Evolutionary conservation across 1,140 invertebrate genomes (phyloP), one percentile per base, ranked within the genome.

Genomic region (Apolygus lucorum): DNA sequence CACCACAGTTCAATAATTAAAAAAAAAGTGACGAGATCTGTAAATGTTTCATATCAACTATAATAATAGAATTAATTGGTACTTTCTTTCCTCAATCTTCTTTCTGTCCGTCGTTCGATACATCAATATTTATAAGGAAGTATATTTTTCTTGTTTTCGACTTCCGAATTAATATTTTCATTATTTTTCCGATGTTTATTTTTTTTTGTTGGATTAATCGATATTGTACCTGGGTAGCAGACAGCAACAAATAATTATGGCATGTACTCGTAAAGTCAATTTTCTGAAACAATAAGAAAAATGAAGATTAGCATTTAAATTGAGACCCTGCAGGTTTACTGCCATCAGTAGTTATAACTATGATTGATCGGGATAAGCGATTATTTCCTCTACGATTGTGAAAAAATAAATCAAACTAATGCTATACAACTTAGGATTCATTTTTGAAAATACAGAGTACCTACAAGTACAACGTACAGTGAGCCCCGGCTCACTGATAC

Each of bases 1-100:
- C n/a, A n/a, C 4, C 22, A 59, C 22, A 22, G 4, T 59, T 59
- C 22, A 17, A 11, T 17, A 59, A 59, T 49, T 59, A 59, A 24
- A 14, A 59, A 59, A 59, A 59, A 59, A 59, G 54, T 59, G 54
- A 59, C 54, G 54, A 59, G 54, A 59, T 59, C 54, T 22, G 54
- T 59, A 17, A 59, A 59, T 59, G 13, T 59, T 14, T 59, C 54
- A 59, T 59, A 59, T 11, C 54, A 59, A 59, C 54, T 59, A 59
- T 59, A 22, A 59, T 22, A 59, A 17, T 4, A 59, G 4, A 11
- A 14, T 11, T 4, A 14, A 59, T 59, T 59, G 54, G 54, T 59
- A 59, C 54, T 13, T 59, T 59, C 22, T 42, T 42, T 42, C 34
- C 34, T 8, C 17, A 42, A 8, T 42, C 34, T 49, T 49, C 34